Percentiles rank a stretch among this genome's conserved stretches.
Conservation (phyloP, 1,140 invertebrate genomes). For the Drosophila pandora region DNA sequence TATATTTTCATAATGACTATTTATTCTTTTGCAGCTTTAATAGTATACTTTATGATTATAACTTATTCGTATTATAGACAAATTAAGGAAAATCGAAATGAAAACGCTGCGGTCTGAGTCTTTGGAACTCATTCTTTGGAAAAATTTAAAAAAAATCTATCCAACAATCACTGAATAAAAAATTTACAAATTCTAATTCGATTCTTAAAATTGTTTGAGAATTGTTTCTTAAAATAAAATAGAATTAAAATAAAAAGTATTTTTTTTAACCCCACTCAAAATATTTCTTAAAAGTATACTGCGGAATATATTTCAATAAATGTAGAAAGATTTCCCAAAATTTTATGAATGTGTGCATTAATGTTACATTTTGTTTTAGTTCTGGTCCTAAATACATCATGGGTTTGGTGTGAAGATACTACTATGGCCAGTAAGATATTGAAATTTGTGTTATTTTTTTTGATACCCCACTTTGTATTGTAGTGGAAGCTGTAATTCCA, state of each 20-base stretch:
- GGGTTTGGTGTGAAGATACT: not conserved
- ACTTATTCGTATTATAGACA: constrained; percentile 9
- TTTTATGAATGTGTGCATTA: not conserved
- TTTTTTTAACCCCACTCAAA: no score
- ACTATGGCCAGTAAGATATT: not conserved
- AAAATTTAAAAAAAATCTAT: no score
- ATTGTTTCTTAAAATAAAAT: no score
- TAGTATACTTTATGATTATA: constrained; percentile 31
- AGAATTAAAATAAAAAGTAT: no score
- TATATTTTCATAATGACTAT: not conserved
- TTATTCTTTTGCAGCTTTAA: constrained; percentile 2
- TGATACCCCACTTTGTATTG: no score
- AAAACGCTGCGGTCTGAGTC: not conserved
- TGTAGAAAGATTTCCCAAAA: not conserved
- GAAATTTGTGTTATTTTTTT: not conserved
- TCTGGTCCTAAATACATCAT: not conserved
- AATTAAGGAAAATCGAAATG: not conserved
- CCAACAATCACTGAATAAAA: no score
- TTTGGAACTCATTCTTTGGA: no score
- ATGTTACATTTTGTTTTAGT: not conserved
- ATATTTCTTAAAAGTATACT: not conserved
- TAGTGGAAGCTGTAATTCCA: not conserved
- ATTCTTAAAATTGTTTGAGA: no score
- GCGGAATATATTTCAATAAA: not conserved
- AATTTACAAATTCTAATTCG: no score